Evolutionary conservation across 1,140 invertebrate species (phyloP).

Genomic region (Hyles euphorbiae): DNA sequence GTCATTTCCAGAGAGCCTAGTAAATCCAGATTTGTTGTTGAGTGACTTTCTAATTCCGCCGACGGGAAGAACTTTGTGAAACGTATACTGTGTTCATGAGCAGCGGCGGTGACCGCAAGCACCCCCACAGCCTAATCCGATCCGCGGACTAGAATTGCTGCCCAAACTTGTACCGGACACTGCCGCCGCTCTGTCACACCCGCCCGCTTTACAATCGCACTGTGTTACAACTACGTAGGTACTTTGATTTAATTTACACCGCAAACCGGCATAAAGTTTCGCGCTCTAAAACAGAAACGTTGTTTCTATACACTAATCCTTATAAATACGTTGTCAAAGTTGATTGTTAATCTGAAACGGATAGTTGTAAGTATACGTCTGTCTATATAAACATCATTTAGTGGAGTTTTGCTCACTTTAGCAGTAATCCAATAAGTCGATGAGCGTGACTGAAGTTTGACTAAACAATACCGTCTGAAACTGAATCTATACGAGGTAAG

Average conservation of each 20-base stretch:
- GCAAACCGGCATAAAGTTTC: constrained; percentile 54
- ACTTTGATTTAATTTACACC: constrained; percentile 66
- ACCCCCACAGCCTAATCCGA: constrained; percentile 57
- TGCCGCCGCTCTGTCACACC: constrained; percentile 23
- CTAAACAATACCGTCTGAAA: constrained; percentile 24
- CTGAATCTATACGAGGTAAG: not conserved
- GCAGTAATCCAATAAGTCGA: constrained; percentile 32
- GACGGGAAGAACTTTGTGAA: constrained; percentile 63
- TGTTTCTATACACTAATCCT: constrained; percentile 47
- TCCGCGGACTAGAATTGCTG: constrained; percentile 47
- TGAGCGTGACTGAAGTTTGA: constrained; percentile 29
- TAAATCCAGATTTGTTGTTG: constrained; percentile 70
- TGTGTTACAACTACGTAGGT: constrained; percentile 27
- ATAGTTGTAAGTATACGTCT: constrained; percentile 29
- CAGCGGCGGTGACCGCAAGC: constrained; percentile 57
- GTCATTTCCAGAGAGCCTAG: constrained; percentile 57
- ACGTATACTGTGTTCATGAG: constrained; percentile 67
- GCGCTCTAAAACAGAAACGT: constrained; percentile 54
- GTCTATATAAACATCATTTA: constrained; percentile 22
- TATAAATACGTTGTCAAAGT: constrained; percentile 42
- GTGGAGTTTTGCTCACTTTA: constrained; percentile 22
- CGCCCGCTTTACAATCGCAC: constrained; percentile 53
- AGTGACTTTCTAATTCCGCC: constrained; percentile 70
- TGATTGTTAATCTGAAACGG: constrained; percentile 49
- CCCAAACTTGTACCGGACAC: constrained; percentile 51